Evolutionary conservation across 53 echinoderm and acorn worm species (phyloP), one percentile per base, ranked within the genome.

Genomic region (Zoroaster sp.): DNA sequence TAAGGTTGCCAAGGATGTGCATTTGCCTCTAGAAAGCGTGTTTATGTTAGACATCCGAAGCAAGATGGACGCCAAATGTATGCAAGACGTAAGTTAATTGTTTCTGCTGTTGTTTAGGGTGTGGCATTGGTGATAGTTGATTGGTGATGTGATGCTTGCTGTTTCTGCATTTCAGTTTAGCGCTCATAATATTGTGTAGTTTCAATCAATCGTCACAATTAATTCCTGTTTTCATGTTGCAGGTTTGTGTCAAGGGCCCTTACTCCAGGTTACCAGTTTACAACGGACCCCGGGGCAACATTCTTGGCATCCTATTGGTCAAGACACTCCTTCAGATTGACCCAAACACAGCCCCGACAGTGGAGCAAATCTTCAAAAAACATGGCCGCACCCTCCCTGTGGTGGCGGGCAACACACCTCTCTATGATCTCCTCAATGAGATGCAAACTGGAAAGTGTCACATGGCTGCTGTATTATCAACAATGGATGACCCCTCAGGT

Each of bases 201-300:
- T n/a, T n/a, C n/a, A n/a, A n/a, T n/a, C n/a, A n/a, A n/a, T n/a
- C n/a, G n/a, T n/a, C n/a, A n/a, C n/a, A n/a, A n/a, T n/a, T n/a
- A n/a, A n/a, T n/a, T n/a, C n/a, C n/a, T n/a, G n/a, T n/a, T n/a
- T n/a, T n/a, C n/a, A n/a, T n/a, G n/a, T 43, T 38, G 14, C 83
- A 95, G 95, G 81, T 93, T 21, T 82, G 93, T 8, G 70, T 44
- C 17, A 92, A 87, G 30, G 95, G 95, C 46, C 90, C 85, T 0
- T 92, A 93, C 80, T 95, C 95, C 40, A 68, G 94, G 45, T 87
- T 95, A 35, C 95, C 95, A 25, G 92, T 95, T 40, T 95, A 92
- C 89, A 76, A 93, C 38, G 87, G 77, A n/a, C 37, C 77, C 71
- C 87, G 81, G 4, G 68, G 75, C 25, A 92, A 93, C 43, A 91